These are phyloP conservation scores for Pachliopta kotzebuea DNA, from an alignment of 2,888 invertebrate genomes.

Conservation along the genomic window DNA sequence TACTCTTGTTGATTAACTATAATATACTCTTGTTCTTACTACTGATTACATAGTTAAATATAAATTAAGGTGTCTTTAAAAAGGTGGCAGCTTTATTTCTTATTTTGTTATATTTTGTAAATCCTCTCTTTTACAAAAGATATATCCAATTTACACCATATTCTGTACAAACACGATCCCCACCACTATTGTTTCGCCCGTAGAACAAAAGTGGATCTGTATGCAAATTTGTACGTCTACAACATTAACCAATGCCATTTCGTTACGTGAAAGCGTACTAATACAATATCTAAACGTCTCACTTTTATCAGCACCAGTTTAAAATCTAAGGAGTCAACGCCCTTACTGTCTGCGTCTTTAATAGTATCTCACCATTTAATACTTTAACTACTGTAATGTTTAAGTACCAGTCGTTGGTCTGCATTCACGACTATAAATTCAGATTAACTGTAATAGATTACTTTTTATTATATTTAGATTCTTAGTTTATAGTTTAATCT, in stretches of 20 bases:
- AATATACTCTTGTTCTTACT: too few relatives aligned
- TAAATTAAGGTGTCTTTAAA: too few relatives aligned
- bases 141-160: background rate
- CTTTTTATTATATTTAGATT: too few relatives aligned
- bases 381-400: too few relatives aligned
- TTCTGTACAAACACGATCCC: background rate
- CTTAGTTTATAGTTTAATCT: too few relatives aligned
- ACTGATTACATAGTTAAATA: too few relatives aligned
- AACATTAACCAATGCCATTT: conserved; percentile 2
- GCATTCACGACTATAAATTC: too few relatives aligned
- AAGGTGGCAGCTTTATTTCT: too few relatives aligned
- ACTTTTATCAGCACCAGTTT: background rate
- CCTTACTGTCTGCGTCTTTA: background rate
- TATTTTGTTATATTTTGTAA: too few relatives aligned
- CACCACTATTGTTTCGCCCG: background rate
- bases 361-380: background rate
- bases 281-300: background rate
- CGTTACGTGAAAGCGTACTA: background rate
- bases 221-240: background rate
- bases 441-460: too few relatives aligned
- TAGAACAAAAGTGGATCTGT: conserved; percentile 2
- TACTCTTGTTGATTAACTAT: too few relatives aligned
- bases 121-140: background rate
- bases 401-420: too few relatives aligned
- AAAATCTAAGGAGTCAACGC: background rate